Conservation (phyloP, 2,797 vertebrate genomes). For the Anniella stebbinsi region DNA sequence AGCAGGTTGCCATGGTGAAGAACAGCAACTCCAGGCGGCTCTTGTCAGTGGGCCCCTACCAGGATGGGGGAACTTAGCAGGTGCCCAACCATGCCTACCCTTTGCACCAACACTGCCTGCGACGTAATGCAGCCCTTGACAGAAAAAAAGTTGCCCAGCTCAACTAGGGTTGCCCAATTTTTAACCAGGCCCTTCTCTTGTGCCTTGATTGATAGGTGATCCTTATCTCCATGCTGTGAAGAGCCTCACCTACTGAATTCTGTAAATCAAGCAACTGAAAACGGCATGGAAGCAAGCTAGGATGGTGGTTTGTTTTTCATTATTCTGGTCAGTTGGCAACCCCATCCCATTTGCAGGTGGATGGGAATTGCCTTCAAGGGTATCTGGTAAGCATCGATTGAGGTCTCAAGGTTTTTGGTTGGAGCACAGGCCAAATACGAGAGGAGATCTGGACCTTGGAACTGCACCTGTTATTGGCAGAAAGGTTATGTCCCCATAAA, state of each 20-base stretch:
- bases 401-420: background rate
- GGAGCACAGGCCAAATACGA: background rate
- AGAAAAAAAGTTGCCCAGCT: no score
- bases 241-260: background rate
- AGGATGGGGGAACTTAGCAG: no score
- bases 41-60: no score
- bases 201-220: background rate
- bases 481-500: conserved; percentile 3
- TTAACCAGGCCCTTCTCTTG: background rate
- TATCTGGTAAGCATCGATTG: background rate
- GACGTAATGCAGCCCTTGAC: no score
- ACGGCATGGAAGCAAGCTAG: background rate
- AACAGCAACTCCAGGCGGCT: no score
- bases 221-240: background rate
- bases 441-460: background rate
- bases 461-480: background rate
- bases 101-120: no score
- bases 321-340: background rate
- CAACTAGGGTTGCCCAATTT: background rate
- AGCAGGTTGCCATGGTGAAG: no score
- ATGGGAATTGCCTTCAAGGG: background rate
- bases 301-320: background rate
- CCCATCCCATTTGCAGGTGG: no score
- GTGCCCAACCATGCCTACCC: no score
- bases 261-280: background rate